Percentiles rank a stretch among this genome's conserved stretches.
Evolutionary conservation across 2,113 vertebrate genomes (phyloP).

Genomic region (Opisthocomus hoazin): DNA sequence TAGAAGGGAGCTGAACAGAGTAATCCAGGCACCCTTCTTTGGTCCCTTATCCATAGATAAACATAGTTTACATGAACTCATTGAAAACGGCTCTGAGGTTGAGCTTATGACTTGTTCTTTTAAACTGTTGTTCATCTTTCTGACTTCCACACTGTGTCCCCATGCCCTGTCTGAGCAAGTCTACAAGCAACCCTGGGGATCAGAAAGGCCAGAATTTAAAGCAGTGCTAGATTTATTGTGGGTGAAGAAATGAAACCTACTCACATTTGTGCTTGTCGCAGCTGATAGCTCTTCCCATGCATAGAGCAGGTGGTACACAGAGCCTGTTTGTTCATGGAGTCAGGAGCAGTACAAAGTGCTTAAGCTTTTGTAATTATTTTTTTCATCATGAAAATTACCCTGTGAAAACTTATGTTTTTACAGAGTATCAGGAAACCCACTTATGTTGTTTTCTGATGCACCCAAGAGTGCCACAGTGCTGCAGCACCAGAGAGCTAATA

Average conservation of each 20-base stretch:
- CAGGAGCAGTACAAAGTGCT: not conserved
- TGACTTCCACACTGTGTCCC: not conserved
- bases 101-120: not conserved
- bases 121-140: not conserved
- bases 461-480: not conserved
- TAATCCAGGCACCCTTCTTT: not conserved
- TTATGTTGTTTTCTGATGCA: not conserved
- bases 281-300: not conserved
- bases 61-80: not conserved
- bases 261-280: not conserved
- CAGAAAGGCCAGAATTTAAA: not conserved
- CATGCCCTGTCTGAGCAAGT: not conserved
- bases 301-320: not conserved
- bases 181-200: not conserved
- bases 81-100: not conserved
- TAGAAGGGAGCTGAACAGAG: not conserved
- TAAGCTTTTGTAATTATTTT: not conserved
- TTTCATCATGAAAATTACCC: not conserved
- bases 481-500: slow-evolving; percentile 13
- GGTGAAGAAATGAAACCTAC: not conserved
- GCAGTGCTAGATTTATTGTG: not conserved
- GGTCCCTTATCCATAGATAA: not conserved
- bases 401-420: not conserved
- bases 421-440: not conserved
- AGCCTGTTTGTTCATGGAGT: not conserved